Percentiles rank a stretch among this genome's conserved stretches.
phyloP scores from a whole-genome alignment of 2,113 vertebrate species.

The Synodontis membranacea region DNA sequence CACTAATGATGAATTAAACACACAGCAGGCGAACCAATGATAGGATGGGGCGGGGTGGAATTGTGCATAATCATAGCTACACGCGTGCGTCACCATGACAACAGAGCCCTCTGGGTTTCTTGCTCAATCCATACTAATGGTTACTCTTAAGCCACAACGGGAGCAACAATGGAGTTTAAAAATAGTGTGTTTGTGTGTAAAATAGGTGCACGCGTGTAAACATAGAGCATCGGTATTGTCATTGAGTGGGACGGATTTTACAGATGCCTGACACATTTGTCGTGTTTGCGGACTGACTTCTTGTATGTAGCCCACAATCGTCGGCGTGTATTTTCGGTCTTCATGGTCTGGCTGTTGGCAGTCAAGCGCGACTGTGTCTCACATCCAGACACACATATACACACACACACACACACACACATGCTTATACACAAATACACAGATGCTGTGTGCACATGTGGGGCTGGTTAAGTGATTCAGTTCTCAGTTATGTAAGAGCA shows the following conservation, averaged over 20 bases:
- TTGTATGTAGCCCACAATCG: slow-evolving; percentile 30
- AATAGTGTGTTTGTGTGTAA: neutral
- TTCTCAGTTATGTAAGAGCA: slow-evolving; percentile 66
- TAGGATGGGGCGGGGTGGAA: neutral
- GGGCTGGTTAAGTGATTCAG: slow-evolving; percentile 58
- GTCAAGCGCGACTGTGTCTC: slow-evolving; percentile 33
- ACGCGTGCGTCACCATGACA: neutral
- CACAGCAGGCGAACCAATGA: neutral
- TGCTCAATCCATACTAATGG: neutral
- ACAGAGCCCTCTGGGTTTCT: neutral
- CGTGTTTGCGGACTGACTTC: slow-evolving; percentile 29
- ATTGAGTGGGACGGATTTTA: slow-evolving; percentile 5
- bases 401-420: slow-evolving; percentile 31
- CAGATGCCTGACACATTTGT: slow-evolving; percentile 10
- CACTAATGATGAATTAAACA: neutral
- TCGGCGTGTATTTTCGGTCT: slow-evolving; percentile 47
- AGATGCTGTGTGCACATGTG: slow-evolving; percentile 64
- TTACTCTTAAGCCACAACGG: neutral
- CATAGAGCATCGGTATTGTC: slow-evolving; percentile 23
- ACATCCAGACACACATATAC: slow-evolving; percentile 49
- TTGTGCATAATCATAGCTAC: too few species aligned
- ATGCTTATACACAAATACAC: slow-evolving; percentile 53
- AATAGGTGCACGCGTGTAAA: neutral
- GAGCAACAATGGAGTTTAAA: neutral
- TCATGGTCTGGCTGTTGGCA: slow-evolving; percentile 44